Conservation (phyloP, 2,888 invertebrate species). For the Oscheius sp. region DNA sequence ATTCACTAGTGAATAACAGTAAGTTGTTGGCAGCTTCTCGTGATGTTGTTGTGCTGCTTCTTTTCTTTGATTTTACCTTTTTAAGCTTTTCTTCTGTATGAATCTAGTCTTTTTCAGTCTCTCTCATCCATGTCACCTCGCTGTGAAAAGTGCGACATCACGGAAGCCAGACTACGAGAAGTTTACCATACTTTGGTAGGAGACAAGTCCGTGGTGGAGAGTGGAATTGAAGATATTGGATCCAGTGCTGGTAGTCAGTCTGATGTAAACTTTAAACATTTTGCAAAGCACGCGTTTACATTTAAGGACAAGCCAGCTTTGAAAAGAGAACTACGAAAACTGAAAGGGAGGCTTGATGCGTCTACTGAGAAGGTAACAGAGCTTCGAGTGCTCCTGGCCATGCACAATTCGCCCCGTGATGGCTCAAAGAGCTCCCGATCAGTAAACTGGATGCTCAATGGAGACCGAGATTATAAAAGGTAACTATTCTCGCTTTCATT, state of each 20-base stretch:
- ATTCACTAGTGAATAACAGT: conserved; percentile 35
- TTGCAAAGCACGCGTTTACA: conserved; percentile 1
- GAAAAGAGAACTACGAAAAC: conserved; percentile 42
- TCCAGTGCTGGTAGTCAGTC: conserved; percentile 47
- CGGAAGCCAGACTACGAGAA: conserved; percentile 41
- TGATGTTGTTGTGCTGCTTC: conserved; percentile 31
- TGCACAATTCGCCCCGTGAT: conserved; percentile 16
- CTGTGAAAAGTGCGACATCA: conserved; percentile 44
- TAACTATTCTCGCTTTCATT: neutral
- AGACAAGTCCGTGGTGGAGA: conserved; percentile 42
- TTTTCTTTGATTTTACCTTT: conserved; percentile 3
- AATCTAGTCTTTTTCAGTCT: conserved; percentile 39
- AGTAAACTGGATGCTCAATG: conserved; percentile 23
- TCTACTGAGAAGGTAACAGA: conserved; percentile 46
- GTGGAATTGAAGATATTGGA: conserved; percentile 48
- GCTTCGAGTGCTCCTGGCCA: conserved; percentile 39
- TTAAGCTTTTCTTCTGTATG: neutral
- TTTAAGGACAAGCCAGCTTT: conserved; percentile 44
- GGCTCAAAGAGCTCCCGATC: conserved; percentile 17
- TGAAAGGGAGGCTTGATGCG: conserved; percentile 46
- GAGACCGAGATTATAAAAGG: conserved; percentile 26
- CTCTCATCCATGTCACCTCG: conserved; percentile 41
- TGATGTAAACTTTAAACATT: conserved; percentile 41
- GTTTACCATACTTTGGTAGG: conserved; percentile 42
- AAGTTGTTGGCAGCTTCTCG: conserved; percentile 29